Percentiles rank a stretch among this genome's conserved stretches.
phyloP scores from a whole-genome alignment of 2,888 invertebrate species.

The Brachycybe producta region DNA sequence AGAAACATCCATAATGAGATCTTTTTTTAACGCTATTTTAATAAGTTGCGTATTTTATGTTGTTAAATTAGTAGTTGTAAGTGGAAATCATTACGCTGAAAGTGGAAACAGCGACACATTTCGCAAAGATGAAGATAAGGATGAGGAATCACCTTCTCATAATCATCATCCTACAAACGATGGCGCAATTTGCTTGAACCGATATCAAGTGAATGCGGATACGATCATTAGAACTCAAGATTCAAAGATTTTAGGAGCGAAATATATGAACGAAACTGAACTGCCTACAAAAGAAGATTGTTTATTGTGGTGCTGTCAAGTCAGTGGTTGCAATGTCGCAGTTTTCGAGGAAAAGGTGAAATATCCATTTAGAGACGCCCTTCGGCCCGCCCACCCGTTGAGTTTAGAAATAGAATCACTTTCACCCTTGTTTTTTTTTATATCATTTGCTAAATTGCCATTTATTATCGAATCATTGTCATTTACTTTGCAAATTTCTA shows the following conservation, averaged over 20 bases:
- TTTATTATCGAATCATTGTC: too few species aligned
- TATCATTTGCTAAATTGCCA: background rate
- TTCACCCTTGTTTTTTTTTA: background rate
- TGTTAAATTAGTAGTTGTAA: too few species aligned
- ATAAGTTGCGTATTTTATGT: too few species aligned
- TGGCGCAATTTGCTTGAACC: constrained; percentile 46
- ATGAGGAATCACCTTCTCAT: too few species aligned
- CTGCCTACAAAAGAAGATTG: constrained; percentile 63
- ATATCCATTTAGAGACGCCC: too few species aligned
- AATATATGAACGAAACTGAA: constrained; percentile 72
- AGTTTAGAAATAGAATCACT: constrained; percentile 7
- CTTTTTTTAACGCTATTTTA: too few species aligned
- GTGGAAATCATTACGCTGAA: too few species aligned
- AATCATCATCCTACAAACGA: background rate
- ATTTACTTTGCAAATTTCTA: too few species aligned
- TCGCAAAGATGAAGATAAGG: too few species aligned
- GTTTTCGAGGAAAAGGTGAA: constrained; percentile 80
- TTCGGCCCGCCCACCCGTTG: background rate
- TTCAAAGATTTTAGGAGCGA: constrained; percentile 74
- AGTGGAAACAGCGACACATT: too few species aligned
- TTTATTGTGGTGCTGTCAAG: constrained; percentile 72
- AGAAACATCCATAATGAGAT: too few species aligned
- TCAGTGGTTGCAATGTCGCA: constrained; percentile 74
- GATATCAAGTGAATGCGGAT: constrained; percentile 72
- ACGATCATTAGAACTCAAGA: constrained; percentile 84